phyloP scores from a whole-genome alignment of 2,113 vertebrate genomes.

The Perca schrenkii region DNA sequence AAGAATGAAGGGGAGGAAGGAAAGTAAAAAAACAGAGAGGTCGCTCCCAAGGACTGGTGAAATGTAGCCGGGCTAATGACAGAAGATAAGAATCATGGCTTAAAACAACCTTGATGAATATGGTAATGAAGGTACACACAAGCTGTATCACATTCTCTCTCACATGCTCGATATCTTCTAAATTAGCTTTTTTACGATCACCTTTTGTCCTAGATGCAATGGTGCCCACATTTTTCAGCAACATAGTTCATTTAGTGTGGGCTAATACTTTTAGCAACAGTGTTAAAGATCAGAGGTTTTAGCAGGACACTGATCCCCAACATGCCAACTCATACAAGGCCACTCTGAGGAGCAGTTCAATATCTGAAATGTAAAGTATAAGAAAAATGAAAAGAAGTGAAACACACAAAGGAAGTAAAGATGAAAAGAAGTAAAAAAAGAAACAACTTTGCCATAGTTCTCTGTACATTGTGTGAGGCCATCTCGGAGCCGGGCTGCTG shows the following conservation, averaged over 20 bases:
- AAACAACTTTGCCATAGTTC: constrained; percentile 45
- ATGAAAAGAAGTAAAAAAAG: constrained; percentile 35
- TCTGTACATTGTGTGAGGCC: not conserved
- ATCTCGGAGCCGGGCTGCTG: constrained; percentile 18
- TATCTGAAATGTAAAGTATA: constrained; percentile 26
- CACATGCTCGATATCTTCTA: not conserved
- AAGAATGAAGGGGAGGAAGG: constrained; percentile 13
- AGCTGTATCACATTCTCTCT: constrained; percentile 4
- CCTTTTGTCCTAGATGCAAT: not conserved
- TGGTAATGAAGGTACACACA: constrained; percentile 40
- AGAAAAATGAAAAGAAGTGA: constrained; percentile 4
- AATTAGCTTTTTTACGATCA: not conserved
- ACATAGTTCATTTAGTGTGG: not conserved
- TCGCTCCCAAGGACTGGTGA: constrained; percentile 48
- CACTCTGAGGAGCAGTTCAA: constrained; percentile 12
- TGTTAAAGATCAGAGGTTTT: not conserved
- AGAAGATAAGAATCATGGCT: constrained; percentile 52
- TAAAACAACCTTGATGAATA: constrained; percentile 64
- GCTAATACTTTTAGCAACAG: not conserved
- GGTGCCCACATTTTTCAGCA: not conserved
- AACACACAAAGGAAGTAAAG: constrained; percentile 18
- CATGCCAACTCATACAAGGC: not conserved
- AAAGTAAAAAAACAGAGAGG: constrained; percentile 35
- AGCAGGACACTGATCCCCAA: constrained; percentile 7
- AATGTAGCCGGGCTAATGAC: constrained; percentile 47